Conservation (phyloP, 1,140 invertebrate genomes). For the Apocrypta bakeri region DNA sequence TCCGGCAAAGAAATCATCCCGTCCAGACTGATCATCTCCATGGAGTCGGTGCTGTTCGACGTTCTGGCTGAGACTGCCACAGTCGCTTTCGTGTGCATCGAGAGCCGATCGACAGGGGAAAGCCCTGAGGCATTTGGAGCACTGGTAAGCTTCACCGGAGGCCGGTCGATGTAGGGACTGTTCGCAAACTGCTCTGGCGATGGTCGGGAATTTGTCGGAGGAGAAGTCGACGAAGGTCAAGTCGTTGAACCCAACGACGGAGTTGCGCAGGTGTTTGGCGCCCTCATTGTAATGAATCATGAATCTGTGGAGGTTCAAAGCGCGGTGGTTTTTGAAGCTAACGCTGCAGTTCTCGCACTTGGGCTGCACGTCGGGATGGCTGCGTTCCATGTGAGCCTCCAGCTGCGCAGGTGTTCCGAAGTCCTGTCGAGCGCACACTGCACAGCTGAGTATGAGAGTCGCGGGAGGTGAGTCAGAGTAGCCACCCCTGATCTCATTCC, state of each 20-base stretch:
- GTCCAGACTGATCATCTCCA: conserved; percentile 75
- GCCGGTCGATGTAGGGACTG: conserved; percentile 78
- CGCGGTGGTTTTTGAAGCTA: conserved; percentile 81
- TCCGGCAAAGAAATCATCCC: conserved; percentile 87
- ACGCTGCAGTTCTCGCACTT: conserved; percentile 83
- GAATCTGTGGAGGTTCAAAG: conserved; percentile 80
- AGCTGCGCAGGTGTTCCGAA: conserved; percentile 78
- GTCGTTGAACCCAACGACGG: conserved; percentile 81
- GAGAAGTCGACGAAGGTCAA: conserved; percentile 88
- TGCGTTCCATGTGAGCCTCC: conserved; percentile 82
- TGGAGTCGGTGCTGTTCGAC: conserved; percentile 47
- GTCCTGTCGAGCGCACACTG: conserved; percentile 78
- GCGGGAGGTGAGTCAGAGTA: not conserved
- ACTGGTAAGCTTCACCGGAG: conserved; percentile 80
- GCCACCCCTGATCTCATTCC: conserved; percentile 33
- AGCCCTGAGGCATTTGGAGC: conserved; percentile 81
- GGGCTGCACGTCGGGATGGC: conserved; percentile 78
- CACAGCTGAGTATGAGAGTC: conserved; percentile 67
- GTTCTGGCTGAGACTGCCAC: conserved; percentile 64
- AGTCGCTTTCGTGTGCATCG: conserved; percentile 79
- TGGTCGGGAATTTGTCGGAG: conserved; percentile 84
- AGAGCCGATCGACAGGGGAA: conserved; percentile 85
- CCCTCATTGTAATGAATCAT: conserved; percentile 73
- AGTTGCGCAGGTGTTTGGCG: conserved; percentile 57
- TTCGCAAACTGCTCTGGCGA: conserved; percentile 84